Conservation (phyloP, 2,113 vertebrate genomes). For the Lethenteron reissneri region DNA sequence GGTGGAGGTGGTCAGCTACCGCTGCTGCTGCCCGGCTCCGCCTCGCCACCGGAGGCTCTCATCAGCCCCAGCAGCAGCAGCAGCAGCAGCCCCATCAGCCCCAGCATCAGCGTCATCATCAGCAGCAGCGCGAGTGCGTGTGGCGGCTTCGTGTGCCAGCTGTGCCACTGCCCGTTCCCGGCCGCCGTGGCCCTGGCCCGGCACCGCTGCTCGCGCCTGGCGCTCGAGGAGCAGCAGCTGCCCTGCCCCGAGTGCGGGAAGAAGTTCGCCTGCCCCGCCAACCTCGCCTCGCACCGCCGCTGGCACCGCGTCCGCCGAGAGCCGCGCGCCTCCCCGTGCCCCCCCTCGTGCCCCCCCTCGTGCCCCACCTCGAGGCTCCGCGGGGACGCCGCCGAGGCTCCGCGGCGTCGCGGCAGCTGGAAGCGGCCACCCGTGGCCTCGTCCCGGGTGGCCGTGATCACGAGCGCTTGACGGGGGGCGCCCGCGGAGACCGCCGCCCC, state of each 20-base stretch:
- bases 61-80: no score
- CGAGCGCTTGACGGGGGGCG: no score
- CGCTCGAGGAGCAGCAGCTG: conserved; percentile 20
- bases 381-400: conserved; percentile 7
- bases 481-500: no score
- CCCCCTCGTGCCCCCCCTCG: no score
- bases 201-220: conserved; percentile 21
- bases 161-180: conserved; percentile 18
- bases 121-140: conserved; percentile 9
- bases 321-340: not conserved
- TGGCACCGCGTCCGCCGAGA: conserved; percentile 19
- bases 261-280: conserved; percentile 21
- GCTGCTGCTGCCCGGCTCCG: no score
- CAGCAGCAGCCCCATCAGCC: no score
- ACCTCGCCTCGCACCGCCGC: conserved; percentile 21
- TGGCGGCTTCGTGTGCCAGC: conserved; percentile 20
- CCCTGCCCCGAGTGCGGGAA: conserved; percentile 20
- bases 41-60: no score
- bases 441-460: no score
- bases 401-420: no score
- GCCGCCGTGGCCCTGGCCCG: conserved; percentile 19
- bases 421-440: no score
- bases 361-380: not conserved
- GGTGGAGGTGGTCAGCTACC: no score
- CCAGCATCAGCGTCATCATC: not conserved